phyloP scores from a whole-genome alignment of 2,797 vertebrate genomes.

The Chaetodon trifasciatus region DNA sequence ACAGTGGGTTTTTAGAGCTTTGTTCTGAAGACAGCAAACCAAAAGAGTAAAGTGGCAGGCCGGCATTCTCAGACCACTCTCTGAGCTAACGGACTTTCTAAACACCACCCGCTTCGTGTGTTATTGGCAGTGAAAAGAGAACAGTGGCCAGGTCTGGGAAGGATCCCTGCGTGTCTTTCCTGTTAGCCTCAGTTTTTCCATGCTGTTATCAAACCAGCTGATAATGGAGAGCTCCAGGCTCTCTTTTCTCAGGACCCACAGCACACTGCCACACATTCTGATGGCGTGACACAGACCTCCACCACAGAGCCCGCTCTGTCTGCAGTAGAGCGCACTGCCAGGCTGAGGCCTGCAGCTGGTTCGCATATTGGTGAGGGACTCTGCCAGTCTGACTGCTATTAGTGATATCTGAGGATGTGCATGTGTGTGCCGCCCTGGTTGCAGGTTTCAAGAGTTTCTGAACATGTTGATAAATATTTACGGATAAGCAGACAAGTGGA shows the following conservation, averaged over 20 bases:
- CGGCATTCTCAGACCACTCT: conserved; percentile 25
- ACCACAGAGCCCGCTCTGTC: conserved; percentile 78
- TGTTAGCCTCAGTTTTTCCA: conserved; percentile 89
- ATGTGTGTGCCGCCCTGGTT: conserved; percentile 9
- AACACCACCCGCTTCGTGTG: conserved; percentile 46
- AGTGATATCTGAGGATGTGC: conserved; percentile 48
- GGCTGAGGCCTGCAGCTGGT: conserved; percentile 72
- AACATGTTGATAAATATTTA: conserved; percentile 2
- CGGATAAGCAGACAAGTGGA: background rate
- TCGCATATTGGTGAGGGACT: conserved; percentile 66
- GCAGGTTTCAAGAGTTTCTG: conserved; percentile 25
- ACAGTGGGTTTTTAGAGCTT: background rate
- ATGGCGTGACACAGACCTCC: conserved; percentile 77
- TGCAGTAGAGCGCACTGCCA: conserved; percentile 63
- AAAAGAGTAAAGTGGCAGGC: background rate
- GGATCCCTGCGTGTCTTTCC: conserved; percentile 86
- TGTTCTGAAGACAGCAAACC: background rate
- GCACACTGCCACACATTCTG: conserved; percentile 77
- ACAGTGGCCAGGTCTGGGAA: conserved; percentile 75
- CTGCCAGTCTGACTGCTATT: conserved; percentile 57
- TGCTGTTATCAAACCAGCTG: conserved; percentile 86
- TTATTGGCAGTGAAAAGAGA: conserved; percentile 81
- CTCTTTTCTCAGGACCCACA: conserved; percentile 84
- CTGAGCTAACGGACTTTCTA: conserved; percentile 31
- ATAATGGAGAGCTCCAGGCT: conserved; percentile 82